Percentiles rank a stretch among this genome's conserved stretches.
phyloP scores from a whole-genome alignment of 2,113 vertebrate genomes.

The Actenoides hombroni region DNA sequence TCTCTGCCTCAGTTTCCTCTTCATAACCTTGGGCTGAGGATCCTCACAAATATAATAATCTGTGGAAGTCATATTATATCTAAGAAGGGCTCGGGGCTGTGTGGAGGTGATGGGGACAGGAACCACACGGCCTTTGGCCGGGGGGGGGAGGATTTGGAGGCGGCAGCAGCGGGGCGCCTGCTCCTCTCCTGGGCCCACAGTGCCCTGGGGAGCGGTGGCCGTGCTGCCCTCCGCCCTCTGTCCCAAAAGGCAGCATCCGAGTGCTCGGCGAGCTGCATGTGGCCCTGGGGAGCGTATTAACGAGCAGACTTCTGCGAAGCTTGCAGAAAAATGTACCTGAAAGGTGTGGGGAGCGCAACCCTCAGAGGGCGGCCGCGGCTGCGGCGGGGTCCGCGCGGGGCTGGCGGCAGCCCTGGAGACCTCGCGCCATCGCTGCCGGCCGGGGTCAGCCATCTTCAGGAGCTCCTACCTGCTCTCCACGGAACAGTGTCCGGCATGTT shows the following conservation, averaged over 20 bases:
- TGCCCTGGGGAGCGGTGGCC: background rate
- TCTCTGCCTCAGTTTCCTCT: background rate
- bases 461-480: background rate
- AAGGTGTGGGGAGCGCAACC: background rate
- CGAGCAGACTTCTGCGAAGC: background rate
- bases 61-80: background rate
- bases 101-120: background rate
- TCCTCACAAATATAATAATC: background rate
- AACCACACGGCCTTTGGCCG: background rate
- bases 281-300: background rate
- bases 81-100: background rate
- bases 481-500: background rate
- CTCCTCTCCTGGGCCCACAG: too few relatives aligned
- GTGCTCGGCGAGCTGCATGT: rapidly evolving
- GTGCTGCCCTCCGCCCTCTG: rapidly evolving
- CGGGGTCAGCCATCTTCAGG: rapidly evolving
- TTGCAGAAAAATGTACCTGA: background rate
- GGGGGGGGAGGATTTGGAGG: background rate
- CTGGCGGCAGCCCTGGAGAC: background rate
- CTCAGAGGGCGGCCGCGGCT: rapidly evolving
- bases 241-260: too few relatives aligned
- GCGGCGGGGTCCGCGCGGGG: rapidly evolving
- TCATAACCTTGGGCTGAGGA: background rate
- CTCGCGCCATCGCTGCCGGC: rapidly evolving
- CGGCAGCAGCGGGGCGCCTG: rapidly evolving